These are phyloP conservation scores for Pitta sordida DNA, from an alignment of 2,113 vertebrate genomes.

Conservation along the genomic window DNA sequence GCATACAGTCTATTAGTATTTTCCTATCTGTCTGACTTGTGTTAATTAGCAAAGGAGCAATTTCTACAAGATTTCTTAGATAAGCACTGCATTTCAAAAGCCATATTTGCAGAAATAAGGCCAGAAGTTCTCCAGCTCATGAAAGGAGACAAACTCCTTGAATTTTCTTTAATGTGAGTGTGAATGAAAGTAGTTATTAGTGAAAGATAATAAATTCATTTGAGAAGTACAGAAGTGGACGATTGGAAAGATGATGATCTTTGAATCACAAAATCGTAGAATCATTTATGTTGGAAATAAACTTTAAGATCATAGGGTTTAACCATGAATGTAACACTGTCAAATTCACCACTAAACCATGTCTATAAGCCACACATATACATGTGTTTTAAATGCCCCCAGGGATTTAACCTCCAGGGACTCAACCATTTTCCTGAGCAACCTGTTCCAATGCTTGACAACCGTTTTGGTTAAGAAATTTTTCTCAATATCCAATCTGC, in stretches of 20 bases:
- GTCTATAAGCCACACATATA: background rate
- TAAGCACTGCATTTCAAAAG: background rate
- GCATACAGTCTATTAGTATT: constrained; percentile 12
- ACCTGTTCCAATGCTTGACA: background rate
- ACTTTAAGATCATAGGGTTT: background rate
- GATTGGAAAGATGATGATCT: background rate
- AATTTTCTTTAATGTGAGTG: background rate
- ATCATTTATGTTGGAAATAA: background rate
- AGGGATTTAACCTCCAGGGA: background rate
- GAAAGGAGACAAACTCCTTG: background rate
- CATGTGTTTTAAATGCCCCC: background rate
- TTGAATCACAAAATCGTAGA: background rate
- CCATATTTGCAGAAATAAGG: background rate
- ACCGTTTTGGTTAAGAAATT: background rate
- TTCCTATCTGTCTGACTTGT: background rate
- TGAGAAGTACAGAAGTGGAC: background rate
- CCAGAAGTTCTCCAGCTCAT: background rate
- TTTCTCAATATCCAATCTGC: background rate
- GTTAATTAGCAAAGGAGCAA: constrained; percentile 50
- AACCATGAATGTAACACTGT: background rate
- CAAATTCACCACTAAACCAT: background rate
- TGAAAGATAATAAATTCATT: background rate
- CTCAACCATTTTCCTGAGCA: background rate
- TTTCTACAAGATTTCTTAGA: constrained; percentile 32
- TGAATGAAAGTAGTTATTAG: background rate